phyloP scores from a whole-genome alignment of 2,113 vertebrate species.

The Entosphenus tridentatus region DNA sequence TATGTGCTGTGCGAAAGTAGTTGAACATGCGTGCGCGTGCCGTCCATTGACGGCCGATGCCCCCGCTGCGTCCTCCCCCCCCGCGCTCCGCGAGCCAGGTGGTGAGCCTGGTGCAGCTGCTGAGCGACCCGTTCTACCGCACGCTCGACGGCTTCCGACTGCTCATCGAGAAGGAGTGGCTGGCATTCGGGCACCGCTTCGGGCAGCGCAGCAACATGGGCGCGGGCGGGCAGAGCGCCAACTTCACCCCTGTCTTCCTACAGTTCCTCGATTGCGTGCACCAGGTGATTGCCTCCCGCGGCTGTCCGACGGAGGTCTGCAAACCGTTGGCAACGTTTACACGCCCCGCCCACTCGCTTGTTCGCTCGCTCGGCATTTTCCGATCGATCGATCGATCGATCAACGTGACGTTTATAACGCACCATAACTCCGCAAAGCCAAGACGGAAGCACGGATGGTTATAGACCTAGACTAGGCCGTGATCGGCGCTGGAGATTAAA shows the following conservation, averaged over 20 bases:
- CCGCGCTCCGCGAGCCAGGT: constrained; percentile 28
- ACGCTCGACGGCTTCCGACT: constrained; percentile 83
- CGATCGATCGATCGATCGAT: neutral
- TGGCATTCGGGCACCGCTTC: constrained; percentile 93
- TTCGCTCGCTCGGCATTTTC: neutral
- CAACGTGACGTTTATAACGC: neutral
- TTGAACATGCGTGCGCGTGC: too few relatives aligned
- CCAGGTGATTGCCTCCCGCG: constrained; percentile 35
- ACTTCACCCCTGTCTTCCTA: constrained; percentile 70
- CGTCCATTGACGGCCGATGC: too few relatives aligned
- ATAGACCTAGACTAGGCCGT: too few relatives aligned
- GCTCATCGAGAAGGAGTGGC: constrained; percentile 88
- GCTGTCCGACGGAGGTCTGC: neutral
- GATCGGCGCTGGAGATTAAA: too few relatives aligned
- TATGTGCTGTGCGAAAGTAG: too few relatives aligned
- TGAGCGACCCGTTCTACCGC: constrained; percentile 84
- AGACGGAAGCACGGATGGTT: too few relatives aligned
- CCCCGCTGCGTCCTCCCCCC: too few relatives aligned
- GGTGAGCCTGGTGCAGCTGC: constrained; percentile 64
- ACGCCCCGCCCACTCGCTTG: neutral
- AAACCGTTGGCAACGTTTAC: neutral
- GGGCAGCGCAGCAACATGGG: constrained; percentile 65
- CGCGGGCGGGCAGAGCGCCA: constrained; percentile 63
- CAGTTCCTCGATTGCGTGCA: constrained; percentile 93
- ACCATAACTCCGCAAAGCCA: too few relatives aligned